phyloP scores from a whole-genome alignment of 1,140 invertebrate genomes.

The Lepidotrigona ventralis region DNA sequence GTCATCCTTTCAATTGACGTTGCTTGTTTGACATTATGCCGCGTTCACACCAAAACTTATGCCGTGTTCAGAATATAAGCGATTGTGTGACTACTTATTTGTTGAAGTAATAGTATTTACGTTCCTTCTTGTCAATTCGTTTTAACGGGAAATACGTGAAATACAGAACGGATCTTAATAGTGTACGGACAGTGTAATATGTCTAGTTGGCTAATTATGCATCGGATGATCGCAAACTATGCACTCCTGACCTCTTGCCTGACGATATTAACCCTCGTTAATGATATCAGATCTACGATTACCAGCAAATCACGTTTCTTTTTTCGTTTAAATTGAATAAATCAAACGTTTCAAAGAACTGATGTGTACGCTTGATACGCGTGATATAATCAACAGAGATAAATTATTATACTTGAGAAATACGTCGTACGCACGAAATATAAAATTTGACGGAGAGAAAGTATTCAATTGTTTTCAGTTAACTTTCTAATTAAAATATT shows the following conservation, averaged over 20 bases:
- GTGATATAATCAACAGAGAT: not conserved
- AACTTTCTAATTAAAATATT: too few species aligned
- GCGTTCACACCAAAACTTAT: slow-evolving; percentile 35
- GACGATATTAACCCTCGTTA: slow-evolving; percentile 32
- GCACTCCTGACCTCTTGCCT: slow-evolving; percentile 18
- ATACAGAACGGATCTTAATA: not conserved
- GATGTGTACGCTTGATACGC: not conserved
- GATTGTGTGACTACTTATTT: not conserved
- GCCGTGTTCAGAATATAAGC: not conserved
- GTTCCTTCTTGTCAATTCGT: not conserved
- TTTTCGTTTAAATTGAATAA: not conserved
- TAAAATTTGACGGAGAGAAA: too few species aligned
- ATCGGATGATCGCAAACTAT: slow-evolving; percentile 12
- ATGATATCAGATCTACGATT: slow-evolving; percentile 29
- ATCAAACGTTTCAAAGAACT: not conserved
- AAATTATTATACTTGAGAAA: not conserved
- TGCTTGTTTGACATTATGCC: slow-evolving; percentile 48
- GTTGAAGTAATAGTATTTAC: too few species aligned
- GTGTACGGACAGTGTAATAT: not conserved
- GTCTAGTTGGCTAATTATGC: slow-evolving; percentile 5
- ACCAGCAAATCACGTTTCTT: not conserved
- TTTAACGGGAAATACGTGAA: not conserved
- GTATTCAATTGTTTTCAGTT: too few species aligned
- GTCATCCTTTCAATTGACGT: slow-evolving; percentile 41
- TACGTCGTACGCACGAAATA: not conserved